These are phyloP conservation scores for Troides helena DNA, from an alignment of 2,888 invertebrate genomes.

Conservation along the genomic window DNA sequence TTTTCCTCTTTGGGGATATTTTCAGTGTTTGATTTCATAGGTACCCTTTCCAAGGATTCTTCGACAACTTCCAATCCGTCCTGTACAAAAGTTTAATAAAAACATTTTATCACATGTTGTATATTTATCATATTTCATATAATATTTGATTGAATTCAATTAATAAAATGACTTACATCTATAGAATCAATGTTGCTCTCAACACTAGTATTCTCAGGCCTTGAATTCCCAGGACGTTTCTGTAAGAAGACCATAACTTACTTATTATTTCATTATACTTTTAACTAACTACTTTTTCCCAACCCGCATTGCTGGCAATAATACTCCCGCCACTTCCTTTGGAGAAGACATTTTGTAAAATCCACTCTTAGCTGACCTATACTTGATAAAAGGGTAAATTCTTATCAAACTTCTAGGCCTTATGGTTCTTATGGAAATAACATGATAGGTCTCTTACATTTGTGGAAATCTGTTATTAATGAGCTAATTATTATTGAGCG, in stretches of 20 bases:
- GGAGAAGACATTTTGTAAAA: too few relatives aligned
- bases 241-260: neutral
- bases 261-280: neutral
- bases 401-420: too few relatives aligned
- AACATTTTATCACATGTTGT: neutral
- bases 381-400: too few relatives aligned
- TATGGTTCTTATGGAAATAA: too few relatives aligned
- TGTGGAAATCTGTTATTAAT: too few relatives aligned
- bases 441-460: too few relatives aligned
- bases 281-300: neutral
- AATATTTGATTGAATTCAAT: neutral
- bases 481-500: too few relatives aligned
- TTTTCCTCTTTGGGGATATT: neutral
- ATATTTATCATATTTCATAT: neutral
- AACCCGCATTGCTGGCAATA: too few relatives aligned
- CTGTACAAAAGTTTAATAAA: conserved; percentile 6
- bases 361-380: too few relatives aligned
- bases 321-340: too few relatives aligned
- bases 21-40: neutral
- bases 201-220: neutral
- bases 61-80: conserved; percentile 6
- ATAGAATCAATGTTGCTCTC: neutral
- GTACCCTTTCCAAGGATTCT: neutral
- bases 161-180: neutral
- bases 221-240: neutral